Conservation (phyloP, 2,113 vertebrate genomes). For the Hippoglossus stenolepis region DNA sequence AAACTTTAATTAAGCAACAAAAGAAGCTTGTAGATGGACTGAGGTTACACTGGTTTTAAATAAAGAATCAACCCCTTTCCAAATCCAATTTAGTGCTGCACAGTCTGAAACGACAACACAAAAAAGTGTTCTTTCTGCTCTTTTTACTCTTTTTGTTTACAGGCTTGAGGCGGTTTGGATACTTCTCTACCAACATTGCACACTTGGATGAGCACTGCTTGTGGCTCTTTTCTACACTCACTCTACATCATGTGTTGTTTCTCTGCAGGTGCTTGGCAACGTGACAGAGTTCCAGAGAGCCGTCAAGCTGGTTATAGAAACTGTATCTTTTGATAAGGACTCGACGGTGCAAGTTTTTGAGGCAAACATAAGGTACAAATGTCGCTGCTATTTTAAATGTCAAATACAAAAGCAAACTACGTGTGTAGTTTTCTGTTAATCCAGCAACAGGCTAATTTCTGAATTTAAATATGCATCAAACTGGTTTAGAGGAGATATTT, state of each 20-base stretch:
- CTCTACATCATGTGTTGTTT: constrained; percentile 11
- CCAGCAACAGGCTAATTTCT: neutral
- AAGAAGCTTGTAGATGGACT: no score
- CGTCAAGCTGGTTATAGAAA: constrained; percentile 95
- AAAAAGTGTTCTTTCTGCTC: no score
- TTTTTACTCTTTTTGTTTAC: neutral
- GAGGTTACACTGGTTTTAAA: no score
- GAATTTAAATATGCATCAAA: neutral
- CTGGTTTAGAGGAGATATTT: neutral
- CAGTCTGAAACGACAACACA: no score
- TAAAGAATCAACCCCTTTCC: no score
- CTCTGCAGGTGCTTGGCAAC: constrained; percentile 93
- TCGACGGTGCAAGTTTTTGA: constrained; percentile 99
- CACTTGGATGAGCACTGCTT: neutral
- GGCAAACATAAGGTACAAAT: constrained; percentile 93
- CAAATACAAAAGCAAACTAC: neutral
- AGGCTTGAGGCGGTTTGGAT: neutral
- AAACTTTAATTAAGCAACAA: no score
- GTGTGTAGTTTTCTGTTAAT: neutral
- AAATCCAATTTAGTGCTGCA: no score
- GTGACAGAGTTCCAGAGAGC: constrained; percentile 95
- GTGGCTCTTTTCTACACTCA: neutral
- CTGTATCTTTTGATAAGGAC: constrained; percentile 97
- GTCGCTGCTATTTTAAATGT: neutral
- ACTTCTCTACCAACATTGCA: neutral